Percentiles rank a stretch among this genome's conserved stretches.
phyloP scores from a whole-genome alignment of 2,113 vertebrate genomes.

The Embiotoca jacksoni region DNA sequence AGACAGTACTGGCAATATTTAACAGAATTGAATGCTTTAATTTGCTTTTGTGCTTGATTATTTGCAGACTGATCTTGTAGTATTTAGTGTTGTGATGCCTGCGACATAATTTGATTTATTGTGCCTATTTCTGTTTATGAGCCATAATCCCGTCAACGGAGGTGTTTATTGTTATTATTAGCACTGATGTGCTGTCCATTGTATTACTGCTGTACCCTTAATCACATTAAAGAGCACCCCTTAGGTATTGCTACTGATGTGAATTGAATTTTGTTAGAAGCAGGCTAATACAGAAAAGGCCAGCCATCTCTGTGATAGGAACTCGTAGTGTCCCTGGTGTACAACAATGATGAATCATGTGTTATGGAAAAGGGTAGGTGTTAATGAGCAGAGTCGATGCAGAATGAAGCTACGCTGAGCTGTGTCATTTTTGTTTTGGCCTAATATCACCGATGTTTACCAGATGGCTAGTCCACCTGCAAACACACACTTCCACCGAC shows the following conservation, averaged over 20 bases:
- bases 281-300: conserved; percentile 20
- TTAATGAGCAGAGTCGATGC: conserved; percentile 40
- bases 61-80: too few species aligned
- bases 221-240: conserved; percentile 44
- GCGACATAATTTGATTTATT: too few species aligned
- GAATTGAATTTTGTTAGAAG: conserved; percentile 38
- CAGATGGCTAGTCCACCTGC: conserved; percentile 49
- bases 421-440: conserved; percentile 32
- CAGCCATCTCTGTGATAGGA: conserved; percentile 17
- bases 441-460: conserved; percentile 33
- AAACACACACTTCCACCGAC: conserved; percentile 16
- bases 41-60: too few species aligned
- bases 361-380: conserved; percentile 42
- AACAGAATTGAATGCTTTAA: too few species aligned
- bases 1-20: too few species aligned
- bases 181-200: conserved; percentile 32
- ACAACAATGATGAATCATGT: conserved; percentile 41
- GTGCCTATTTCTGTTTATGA: conserved; percentile 12
- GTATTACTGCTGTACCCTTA: conserved; percentile 24
- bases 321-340: conserved; percentile 13
- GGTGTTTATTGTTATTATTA: conserved; percentile 6
- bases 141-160: conserved; percentile 4
- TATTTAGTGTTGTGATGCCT: too few species aligned
- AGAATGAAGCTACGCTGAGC: conserved; percentile 27
- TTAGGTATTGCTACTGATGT: conserved; percentile 40